phyloP scores from a whole-genome alignment of 2,888 invertebrate genomes.

The Resseliella maxima region DNA sequence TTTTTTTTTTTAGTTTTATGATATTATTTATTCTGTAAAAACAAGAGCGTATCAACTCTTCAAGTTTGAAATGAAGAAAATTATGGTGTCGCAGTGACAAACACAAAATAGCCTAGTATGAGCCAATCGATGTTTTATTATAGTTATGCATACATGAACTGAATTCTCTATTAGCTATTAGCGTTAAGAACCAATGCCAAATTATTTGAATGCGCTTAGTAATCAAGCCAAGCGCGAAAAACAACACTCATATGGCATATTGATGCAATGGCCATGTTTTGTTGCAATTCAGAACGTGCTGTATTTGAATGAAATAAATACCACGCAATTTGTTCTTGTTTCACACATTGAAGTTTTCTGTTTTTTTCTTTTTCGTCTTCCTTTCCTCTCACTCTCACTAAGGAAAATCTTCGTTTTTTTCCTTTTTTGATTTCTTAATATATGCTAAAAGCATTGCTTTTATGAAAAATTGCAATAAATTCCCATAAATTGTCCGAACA shows the following conservation, averaged over 20 bases:
- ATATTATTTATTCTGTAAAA: not conserved
- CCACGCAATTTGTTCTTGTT: not conserved
- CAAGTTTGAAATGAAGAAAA: slow-evolving; percentile 9
- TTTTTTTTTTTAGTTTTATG: no score
- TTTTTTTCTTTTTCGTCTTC: not conserved
- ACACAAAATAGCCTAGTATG: slow-evolving; percentile 37
- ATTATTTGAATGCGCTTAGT: not conserved
- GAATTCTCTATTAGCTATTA: slow-evolving; percentile 45
- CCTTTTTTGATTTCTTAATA: not conserved
- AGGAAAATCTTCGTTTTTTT: not conserved
- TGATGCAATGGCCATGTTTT: not conserved
- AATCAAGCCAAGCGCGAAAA: not conserved
- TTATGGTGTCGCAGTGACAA: slow-evolving; percentile 51
- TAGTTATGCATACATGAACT: slow-evolving; percentile 51
- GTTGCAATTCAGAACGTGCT: slow-evolving; percentile 32
- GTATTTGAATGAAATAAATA: slow-evolving; percentile 39
- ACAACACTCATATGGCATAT: not conserved
- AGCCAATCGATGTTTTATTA: slow-evolving; percentile 49
- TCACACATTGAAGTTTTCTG: not conserved
- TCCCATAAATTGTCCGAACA: not conserved
- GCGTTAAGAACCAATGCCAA: slow-evolving; percentile 35
- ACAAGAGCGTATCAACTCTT: not conserved
- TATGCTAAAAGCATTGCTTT: not conserved
- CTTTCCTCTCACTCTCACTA: not conserved
- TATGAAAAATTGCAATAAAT: slow-evolving; percentile 23